Evolutionary conservation across 2,888 invertebrate species (phyloP), one percentile per base, ranked within the genome.

Genomic region (Melangyna quadrimaculata): DNA sequence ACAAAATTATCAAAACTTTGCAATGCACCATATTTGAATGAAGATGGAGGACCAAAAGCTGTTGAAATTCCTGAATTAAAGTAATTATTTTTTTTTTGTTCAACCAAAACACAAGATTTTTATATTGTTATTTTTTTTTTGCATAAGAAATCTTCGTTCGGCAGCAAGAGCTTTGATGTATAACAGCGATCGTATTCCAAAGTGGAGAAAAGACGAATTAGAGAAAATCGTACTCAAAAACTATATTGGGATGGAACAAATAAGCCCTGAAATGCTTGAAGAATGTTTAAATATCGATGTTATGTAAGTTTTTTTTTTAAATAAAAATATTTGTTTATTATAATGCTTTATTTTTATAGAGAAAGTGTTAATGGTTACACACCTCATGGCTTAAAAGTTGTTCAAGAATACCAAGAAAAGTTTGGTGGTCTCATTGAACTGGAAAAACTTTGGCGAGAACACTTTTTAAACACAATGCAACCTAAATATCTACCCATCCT

Each of bases 391-490:
- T 89, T 90, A 87, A 93, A 92, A 77, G 95, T 96, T 32, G 95
- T 95, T 7, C 93, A 94, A 27, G 92, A 94, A 88, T 96, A 93
- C 89, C 91, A 91, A 57, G 89, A 90, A 5, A 90, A 92, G 19
- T 84, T 90, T 69, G 94, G 94, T 2, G 95, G 96, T 0, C 92
- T 97, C 17, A 92, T 95, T 3, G 93, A 93, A 57, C 93, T 97
- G 69, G 97, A 97, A 90, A 94, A 93, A 88, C 88, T 94, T 79
- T 97, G 97, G 97, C 92, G 97, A 10, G 93, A 95, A 88, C 96
- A 97, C 90, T 97, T 97, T 91, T 89, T 97, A 2, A 90, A 92
- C 0, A 93, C 93, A 1, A 97, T 97, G 97, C 90, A 94, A 67
- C 97, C 97, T 0, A 92, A 93, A 84, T 94, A 93, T 91, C 92